Evolutionary conservation across 2,888 invertebrate genomes (phyloP), one percentile per base, ranked within the genome.

Genomic region (Eupelmus urozonus): DNA sequence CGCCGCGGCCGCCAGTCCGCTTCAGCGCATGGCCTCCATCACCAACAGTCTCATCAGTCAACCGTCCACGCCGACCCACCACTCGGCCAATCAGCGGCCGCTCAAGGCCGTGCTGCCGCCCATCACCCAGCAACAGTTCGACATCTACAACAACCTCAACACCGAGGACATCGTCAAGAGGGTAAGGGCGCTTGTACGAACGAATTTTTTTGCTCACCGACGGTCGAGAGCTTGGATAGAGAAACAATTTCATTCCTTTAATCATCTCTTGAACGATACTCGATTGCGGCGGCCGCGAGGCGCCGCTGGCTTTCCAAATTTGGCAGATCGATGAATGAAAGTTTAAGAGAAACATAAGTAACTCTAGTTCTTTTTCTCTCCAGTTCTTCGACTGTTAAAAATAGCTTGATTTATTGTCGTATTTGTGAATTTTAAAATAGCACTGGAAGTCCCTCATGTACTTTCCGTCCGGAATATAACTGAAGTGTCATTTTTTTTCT

Each of bases 111-210:
- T 99, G 62, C 93, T 99, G 84, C 98, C 98, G 55, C 98, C 99
- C 1, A 98, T 99, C 83, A 98, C 98, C 0, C 99, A 99, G 89
- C 98, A 99, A 87, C 98, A 99, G 89, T 99, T 99, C 90, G 99
- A 99, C 90, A 94, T 97, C 91, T 98, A 98, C 91, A 97, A 98
- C 89, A 97, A 97, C 90, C 93, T 99, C 82, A 98, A 99, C 90
- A 99, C 99, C 0, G 99, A 99, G 91, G 98, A 99, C 82, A 97
- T 99, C 84, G 99, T 99, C 71, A 95, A 97, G 86, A 96, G 97
- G 91, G 92, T 92, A 87, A 87, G 87, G 83, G 81, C 69, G 55
- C 57, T 67, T 70, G 65, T 80, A 73, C 70, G 70, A 60, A 55
- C 51, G 0, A 66, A 66, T 66, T 27, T n/a, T 29, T 34, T 53